phyloP scores from a whole-genome alignment of 2,797 vertebrate species.

The Hybognathus amarus region DNA sequence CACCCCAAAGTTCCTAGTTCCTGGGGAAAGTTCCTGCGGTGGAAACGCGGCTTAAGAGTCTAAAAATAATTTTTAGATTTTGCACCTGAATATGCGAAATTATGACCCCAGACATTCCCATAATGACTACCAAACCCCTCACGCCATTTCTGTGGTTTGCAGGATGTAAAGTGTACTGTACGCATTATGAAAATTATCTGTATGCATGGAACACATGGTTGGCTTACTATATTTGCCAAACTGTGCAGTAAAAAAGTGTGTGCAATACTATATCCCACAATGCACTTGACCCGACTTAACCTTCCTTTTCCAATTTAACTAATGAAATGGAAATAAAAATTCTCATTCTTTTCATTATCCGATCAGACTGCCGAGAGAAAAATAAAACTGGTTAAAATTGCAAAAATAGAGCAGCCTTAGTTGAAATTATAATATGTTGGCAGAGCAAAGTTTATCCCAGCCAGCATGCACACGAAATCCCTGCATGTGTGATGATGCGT shows the following conservation, averaged over 20 bases:
- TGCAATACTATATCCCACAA: conserved; percentile 7
- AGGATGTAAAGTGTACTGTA: not conserved
- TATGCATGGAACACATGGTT: not conserved
- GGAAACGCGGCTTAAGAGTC: no score
- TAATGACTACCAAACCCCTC: not conserved
- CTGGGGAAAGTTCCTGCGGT: no score
- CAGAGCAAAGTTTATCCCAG: not conserved
- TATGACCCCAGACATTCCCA: not conserved
- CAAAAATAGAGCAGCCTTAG: not conserved
- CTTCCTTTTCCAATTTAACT: not conserved
- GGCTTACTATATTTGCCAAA: not conserved
- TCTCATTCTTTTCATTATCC: not conserved
- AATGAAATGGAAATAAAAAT: not conserved
- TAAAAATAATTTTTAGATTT: no score
- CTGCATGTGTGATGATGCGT: not conserved
- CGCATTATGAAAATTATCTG: not conserved
- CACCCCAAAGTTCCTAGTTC: no score
- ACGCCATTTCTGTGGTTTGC: not conserved
- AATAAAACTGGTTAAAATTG: not conserved
- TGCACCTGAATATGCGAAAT: no score
- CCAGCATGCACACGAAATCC: not conserved
- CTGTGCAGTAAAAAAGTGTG: not conserved
- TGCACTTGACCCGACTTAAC: not conserved
- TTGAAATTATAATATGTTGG: not conserved
- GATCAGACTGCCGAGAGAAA: not conserved